A percentile compares a stretch with the other conserved stretches of the same genome.
phyloP scores from a whole-genome alignment of 35 echinoderm and acorn worm species.

The Acanthaster planci region DNA sequence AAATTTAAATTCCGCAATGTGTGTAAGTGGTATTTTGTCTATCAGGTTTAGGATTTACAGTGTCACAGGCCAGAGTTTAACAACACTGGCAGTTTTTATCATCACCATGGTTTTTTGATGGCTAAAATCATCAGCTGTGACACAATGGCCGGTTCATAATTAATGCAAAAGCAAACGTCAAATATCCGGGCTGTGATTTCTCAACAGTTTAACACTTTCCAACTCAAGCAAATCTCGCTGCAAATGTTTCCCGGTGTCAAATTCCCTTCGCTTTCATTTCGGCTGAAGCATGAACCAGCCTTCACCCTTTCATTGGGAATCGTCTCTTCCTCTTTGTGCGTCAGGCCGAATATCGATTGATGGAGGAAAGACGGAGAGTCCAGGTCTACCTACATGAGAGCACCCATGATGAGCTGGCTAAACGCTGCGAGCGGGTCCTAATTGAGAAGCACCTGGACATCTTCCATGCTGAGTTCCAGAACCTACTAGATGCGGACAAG shows the following conservation, averaged over 20 bases:
- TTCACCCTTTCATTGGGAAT: neutral
- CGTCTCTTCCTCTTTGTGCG: neutral
- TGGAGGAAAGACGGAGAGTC: conserved; percentile 85
- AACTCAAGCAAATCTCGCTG: neutral
- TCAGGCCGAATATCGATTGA: conserved; percentile 82
- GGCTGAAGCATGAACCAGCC: neutral
- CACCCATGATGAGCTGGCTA: conserved; percentile 83
- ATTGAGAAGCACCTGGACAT: conserved; percentile 98
- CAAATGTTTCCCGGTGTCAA: too few species aligned
- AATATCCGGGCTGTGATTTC: too few species aligned
- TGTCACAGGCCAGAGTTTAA: too few species aligned
- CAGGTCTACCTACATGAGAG: conserved; percentile 93
- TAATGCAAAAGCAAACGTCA: too few species aligned
- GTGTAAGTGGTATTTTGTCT: too few species aligned
- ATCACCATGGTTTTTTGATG: too few species aligned
- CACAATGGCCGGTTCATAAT: too few species aligned
- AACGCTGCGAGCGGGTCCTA: conserved; percentile 89
- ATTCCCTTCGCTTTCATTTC: too few species aligned
- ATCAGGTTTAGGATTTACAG: too few species aligned
- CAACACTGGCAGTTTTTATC: too few species aligned
- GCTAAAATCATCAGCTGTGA: too few species aligned
- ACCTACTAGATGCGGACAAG: conserved; percentile 94
- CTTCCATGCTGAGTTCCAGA: conserved; percentile 98
- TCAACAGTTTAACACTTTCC: neutral
- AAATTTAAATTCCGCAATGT: too few species aligned